Evolutionary conservation across 2,797 vertebrate genomes (phyloP).

Genomic region (Hyperoplus lanceolatus): DNA sequence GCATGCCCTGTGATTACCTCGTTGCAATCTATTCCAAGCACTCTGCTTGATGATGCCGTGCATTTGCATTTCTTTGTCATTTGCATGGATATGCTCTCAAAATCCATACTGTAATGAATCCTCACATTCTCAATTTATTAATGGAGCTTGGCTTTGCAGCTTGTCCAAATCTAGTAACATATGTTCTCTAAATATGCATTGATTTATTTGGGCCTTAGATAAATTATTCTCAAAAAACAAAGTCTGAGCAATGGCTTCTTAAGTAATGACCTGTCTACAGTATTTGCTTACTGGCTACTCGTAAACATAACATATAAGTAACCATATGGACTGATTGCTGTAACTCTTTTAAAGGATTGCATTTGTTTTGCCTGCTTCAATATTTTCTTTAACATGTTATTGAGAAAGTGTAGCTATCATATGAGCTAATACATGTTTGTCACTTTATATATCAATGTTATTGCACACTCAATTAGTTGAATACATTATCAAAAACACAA

Average conservation of each 20-base stretch:
- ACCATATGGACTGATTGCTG: conserved; percentile 63
- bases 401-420: conserved; percentile 12
- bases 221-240: conserved; percentile 78
- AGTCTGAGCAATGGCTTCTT: conserved; percentile 74
- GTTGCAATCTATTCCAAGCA: conserved; percentile 87
- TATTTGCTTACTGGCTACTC: conserved; percentile 75
- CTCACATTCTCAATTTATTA: conserved; percentile 88
- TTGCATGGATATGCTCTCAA: conserved; percentile 83
- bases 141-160: conserved; percentile 81
- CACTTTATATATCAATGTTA: neutral
- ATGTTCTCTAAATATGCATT: conserved; percentile 86
- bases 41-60: conserved; percentile 81
- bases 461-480: neutral
- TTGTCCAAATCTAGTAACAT: conserved; percentile 83
- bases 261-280: conserved; percentile 84
- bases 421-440: conserved; percentile 21
- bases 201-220: conserved; percentile 84
- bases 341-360: conserved; percentile 46
- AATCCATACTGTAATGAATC: conserved; percentile 86
- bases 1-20: conserved; percentile 74
- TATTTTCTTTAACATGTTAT: conserved; percentile 11
- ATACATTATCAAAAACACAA: neutral
- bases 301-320: conserved; percentile 75
- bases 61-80: conserved; percentile 86
- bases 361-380: conserved; percentile 52